Conservation (phyloP, 2,888 invertebrate species). For the Copidosoma aretas region DNA sequence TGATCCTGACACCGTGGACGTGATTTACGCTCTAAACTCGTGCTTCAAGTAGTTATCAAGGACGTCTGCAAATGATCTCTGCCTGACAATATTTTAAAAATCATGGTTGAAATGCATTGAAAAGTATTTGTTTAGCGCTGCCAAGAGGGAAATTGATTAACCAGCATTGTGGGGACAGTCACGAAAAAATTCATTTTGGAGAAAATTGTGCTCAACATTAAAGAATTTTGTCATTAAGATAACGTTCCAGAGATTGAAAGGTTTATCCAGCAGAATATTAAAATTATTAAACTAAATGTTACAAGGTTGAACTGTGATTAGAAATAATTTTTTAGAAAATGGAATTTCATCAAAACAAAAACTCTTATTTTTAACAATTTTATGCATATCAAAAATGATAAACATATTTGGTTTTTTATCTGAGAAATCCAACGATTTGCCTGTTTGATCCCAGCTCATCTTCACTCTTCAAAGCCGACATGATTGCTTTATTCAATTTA, state of each 20-base stretch:
- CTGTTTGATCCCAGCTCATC: constrained; percentile 62
- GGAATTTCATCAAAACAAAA: constrained; percentile 5
- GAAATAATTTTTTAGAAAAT: constrained; percentile 59
- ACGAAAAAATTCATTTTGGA: constrained; percentile 89
- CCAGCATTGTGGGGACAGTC: constrained; percentile 82
- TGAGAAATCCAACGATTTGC: constrained; percentile 63
- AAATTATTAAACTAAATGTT: constrained; percentile 88
- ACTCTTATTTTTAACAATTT: constrained; percentile 8
- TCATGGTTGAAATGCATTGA: too few relatives aligned
- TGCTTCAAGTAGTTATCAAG: constrained; percentile 79
- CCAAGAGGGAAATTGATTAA: constrained; percentile 83
- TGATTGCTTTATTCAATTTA: constrained; percentile 73
- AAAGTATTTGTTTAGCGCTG: constrained; percentile 78
- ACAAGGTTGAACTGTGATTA: constrained; percentile 85
- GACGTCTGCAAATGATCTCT: constrained; percentile 82
- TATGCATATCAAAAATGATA: constrained; percentile 6
- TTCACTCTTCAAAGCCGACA: constrained; percentile 71
- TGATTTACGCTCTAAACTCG: constrained; percentile 88
- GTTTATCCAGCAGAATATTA: constrained; percentile 87
- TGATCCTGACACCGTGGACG: too few relatives aligned
- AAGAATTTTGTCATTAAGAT: constrained; percentile 79
- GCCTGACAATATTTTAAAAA: constrained; percentile 92
- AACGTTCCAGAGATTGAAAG: constrained; percentile 84
- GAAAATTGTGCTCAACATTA: constrained; percentile 79
- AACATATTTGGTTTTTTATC: constrained; percentile 46